These are phyloP conservation scores for Muntiacus reevesi DNA, from an alignment of 2,113 vertebrate genomes.

Conservation along the genomic window DNA sequence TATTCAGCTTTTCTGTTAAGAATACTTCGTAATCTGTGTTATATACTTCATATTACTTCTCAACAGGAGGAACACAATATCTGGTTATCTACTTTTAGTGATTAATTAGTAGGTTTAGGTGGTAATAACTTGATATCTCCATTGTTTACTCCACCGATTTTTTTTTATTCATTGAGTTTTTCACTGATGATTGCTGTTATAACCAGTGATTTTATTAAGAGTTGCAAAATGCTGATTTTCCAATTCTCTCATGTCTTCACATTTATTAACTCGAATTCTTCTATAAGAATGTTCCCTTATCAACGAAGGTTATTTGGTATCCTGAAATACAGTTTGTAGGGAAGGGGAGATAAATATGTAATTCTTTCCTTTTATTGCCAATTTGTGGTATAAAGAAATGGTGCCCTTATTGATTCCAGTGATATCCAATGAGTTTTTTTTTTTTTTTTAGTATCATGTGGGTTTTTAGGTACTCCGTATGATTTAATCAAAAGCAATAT, in stretches of 20 bases:
- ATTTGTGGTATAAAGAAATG: neutral
- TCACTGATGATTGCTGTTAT: neutral
- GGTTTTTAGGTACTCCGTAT: neutral
- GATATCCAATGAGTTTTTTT: neutral
- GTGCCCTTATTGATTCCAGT: neutral
- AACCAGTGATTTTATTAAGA: neutral
- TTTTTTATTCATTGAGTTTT: neutral
- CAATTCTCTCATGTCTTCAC: neutral
- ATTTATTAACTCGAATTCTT: neutral
- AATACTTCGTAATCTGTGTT: neutral
- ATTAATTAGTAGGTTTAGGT: neutral
- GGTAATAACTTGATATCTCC: neutral
- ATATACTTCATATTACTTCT: neutral
- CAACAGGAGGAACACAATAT: neutral
- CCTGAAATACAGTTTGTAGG: neutral
- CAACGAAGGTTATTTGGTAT: neutral
- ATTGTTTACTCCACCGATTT: neutral
- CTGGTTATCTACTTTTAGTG: neutral
- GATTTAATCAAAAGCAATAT: neutral
- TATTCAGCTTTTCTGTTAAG: slow-evolving; percentile 16
- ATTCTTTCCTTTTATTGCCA: slow-evolving; percentile 2
- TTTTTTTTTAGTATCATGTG: neutral
- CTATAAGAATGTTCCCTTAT: neutral
- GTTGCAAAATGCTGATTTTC: slow-evolving; percentile 10
- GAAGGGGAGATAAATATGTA: neutral